phyloP scores from a whole-genome alignment of 2,113 vertebrate species.

The Myodes glareolus region DNA sequence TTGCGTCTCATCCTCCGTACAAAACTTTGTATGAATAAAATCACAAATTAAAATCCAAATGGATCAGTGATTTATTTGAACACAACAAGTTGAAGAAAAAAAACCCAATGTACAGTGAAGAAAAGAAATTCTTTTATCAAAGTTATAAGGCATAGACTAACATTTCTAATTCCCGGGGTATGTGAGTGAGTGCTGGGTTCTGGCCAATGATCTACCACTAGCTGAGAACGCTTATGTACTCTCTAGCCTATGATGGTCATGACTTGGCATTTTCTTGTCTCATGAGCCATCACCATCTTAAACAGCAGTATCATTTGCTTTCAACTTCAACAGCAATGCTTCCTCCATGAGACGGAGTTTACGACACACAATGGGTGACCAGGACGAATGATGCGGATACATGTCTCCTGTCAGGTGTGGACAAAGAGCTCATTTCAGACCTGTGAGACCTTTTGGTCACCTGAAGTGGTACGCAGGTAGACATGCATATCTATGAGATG shows the following conservation, averaged over 20 bases:
- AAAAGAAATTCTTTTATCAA: constrained; percentile 42
- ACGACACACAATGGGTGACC: background rate
- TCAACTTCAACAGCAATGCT: background rate
- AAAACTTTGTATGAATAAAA: constrained; percentile 61
- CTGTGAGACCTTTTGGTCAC: background rate
- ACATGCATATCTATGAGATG: background rate
- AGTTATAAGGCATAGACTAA: background rate
- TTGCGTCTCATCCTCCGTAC: constrained; percentile 28
- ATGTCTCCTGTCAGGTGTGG: background rate
- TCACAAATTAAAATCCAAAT: constrained; percentile 62
- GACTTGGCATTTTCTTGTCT: constrained; percentile 24
- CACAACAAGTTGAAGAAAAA: constrained; percentile 25
- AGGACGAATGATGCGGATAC: background rate
- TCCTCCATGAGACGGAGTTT: background rate
- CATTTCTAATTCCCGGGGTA: background rate
- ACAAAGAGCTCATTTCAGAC: background rate
- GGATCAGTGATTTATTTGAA: constrained; percentile 52
- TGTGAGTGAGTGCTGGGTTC: background rate
- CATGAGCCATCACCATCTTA: background rate
- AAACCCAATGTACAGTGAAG: background rate
- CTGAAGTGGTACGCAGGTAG: background rate
- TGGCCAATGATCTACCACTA: background rate
- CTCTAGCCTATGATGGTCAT: background rate
- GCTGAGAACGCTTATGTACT: background rate
- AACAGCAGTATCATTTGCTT: constrained; percentile 7